Conservation (phyloP, 2,797 vertebrate genomes). For the Scarus forsteni region DNA sequence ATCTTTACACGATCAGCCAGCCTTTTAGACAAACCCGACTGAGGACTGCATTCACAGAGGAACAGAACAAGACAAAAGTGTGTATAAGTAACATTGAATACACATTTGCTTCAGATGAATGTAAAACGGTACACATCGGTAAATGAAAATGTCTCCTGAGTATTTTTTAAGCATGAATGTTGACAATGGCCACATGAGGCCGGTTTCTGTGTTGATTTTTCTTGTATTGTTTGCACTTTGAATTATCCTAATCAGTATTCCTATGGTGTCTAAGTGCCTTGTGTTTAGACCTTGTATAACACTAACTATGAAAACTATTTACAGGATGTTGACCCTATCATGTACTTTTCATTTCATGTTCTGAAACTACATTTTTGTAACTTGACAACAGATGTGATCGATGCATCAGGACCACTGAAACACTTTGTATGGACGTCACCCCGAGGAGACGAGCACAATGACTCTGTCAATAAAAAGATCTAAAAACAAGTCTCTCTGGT, state of each 20-base stretch:
- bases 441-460: slow-evolving; percentile 48
- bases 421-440: slow-evolving; percentile 42
- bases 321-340: slow-evolving; percentile 61
- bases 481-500: background rate
- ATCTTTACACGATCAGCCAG: slow-evolving; percentile 63
- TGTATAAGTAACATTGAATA: slow-evolving; percentile 30
- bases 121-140: slow-evolving; percentile 21
- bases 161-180: slow-evolving; percentile 23
- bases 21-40: slow-evolving; percentile 9
- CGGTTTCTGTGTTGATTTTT: slow-evolving; percentile 58
- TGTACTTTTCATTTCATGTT: slow-evolving; percentile 54
- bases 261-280: slow-evolving; percentile 80
- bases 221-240: slow-evolving; percentile 73
- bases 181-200: slow-evolving; percentile 73
- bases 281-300: slow-evolving; percentile 63
- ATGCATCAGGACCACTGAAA: slow-evolving; percentile 60
- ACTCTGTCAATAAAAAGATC: slow-evolving; percentile 65
- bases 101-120: slow-evolving; percentile 53
- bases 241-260: slow-evolving; percentile 66
- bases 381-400: slow-evolving; percentile 69
- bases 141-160: background rate
- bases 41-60: slow-evolving; percentile 14
- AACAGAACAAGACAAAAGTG: slow-evolving; percentile 50
- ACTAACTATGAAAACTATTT: slow-evolving; percentile 57
- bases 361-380: slow-evolving; percentile 36